These are phyloP conservation scores for Flexamia atlantica DNA, from an alignment of 2,888 invertebrate genomes.

Conservation along the genomic window DNA sequence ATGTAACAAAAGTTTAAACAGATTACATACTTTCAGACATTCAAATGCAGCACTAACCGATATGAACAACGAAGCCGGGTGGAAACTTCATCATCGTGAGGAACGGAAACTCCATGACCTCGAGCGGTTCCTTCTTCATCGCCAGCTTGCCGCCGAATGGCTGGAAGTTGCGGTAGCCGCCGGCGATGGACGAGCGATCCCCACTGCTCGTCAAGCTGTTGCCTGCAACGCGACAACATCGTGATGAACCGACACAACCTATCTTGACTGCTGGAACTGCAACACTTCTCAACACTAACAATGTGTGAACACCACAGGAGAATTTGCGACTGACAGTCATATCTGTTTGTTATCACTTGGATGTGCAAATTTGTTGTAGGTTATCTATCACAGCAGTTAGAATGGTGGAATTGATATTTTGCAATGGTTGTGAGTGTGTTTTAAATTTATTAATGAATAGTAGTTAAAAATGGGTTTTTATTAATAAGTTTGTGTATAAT, in stretches of 20 bases:
- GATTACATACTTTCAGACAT: no score
- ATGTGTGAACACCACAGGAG: background rate
- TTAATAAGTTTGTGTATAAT: no score
- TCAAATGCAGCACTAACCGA: no score
- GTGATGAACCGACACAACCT: background rate
- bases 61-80: conserved; percentile 90
- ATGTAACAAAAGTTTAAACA: no score
- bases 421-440: background rate
- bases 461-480: no score
- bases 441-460: background rate
- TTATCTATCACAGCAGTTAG: background rate
- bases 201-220: conserved; percentile 85
- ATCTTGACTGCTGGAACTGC: background rate
- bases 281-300: background rate
- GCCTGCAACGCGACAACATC: conserved; percentile 76
- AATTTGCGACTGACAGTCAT: background rate
- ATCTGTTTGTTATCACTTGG: background rate
- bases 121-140: conserved; percentile 71
- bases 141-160: conserved; percentile 63
- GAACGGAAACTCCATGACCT: conserved; percentile 90
- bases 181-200: conserved; percentile 80
- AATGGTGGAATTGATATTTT: background rate
- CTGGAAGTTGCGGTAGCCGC: conserved; percentile 72
- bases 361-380: conserved; percentile 4
- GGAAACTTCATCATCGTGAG: conserved; percentile 95